Evolutionary conservation across 2,113 vertebrate species (phyloP), one percentile per base, ranked within the genome.

Genomic region (Indri indri): DNA sequence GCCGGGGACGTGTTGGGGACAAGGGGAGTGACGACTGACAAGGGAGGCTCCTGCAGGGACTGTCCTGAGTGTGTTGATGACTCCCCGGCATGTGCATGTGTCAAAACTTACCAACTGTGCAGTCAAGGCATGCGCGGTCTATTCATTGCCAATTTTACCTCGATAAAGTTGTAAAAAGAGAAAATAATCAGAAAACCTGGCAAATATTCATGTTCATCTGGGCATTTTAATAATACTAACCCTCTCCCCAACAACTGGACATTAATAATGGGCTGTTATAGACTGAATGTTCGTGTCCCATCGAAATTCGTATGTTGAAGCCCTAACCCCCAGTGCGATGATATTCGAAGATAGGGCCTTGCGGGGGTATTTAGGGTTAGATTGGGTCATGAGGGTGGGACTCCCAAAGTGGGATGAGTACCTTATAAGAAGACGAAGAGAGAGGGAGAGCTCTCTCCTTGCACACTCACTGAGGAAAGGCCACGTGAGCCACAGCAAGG

Each of bases 41-140:
- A 23, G 7, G 22, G 32, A 47, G 6, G 32, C 45, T n/a, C 63
- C 22, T 2, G 13, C 32, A 25, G 3, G 18, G 63, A 85, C 8
- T 25, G 25, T 37, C 22, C n/a, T 3, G 34, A 6, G 34, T 3
- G 34, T 17, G 8, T 22, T 2, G 32, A 68, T 37, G 32, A 22
- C 12, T 34, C 34, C 83, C 34, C 6, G 11, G 22, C 54, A 8
- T n/a, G 8, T n/a, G 22, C 1, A 22, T 14, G 13, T 13, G 82
- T 68, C 14, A 50, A 5, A n/a, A n/a, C 45, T 85, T 27, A 37
- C 12, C 34, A 18, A 70, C 65, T 52, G 4, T 70, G 25, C 7
- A 4, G 5, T 27, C 47, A 2, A 85, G 50, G 8, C 6, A 30
- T 0, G 3, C 7, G 16, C 0, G 4, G 23, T 50, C 25, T 23